Percentiles rank a stretch among this genome's conserved stretches.
Conservation (phyloP, 2,797 vertebrate species). For the Sorex maritimensis region DNA sequence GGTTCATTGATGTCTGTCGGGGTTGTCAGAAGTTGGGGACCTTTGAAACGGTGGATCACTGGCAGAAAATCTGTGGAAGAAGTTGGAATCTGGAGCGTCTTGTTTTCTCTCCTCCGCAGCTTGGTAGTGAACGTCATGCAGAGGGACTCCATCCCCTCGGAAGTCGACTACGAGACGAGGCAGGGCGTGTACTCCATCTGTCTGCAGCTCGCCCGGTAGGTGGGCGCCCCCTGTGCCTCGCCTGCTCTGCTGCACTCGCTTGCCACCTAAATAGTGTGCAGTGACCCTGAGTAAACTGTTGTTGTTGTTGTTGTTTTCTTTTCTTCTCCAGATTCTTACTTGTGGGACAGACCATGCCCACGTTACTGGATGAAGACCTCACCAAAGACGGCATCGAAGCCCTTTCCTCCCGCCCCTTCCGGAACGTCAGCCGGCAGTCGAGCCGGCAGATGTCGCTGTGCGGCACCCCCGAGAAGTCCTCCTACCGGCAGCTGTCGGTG, state of each 20-base stretch:
- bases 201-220: constrained; percentile 97
- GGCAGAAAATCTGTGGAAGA: neutral
- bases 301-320: neutral
- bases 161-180: constrained; percentile 99
- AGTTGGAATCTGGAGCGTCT: constrained; percentile 55
- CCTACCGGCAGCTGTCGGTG: constrained; percentile 97
- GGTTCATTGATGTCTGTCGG: constrained; percentile 12
- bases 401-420: constrained; percentile 97
- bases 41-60: constrained; percentile 14
- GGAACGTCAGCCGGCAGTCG: constrained; percentile 94
- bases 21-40: neutral
- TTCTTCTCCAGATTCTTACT: constrained; percentile 95
- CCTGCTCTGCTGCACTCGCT: neutral
- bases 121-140: constrained; percentile 99
- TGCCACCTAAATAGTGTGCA: constrained; percentile 35
- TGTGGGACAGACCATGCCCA: constrained; percentile 98
- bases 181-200: constrained; percentile 99
- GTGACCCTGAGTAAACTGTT: neutral
- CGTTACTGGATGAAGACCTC: constrained; percentile 95
- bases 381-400: constrained; percentile 96
- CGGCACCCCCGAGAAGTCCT: constrained; percentile 98
- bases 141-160: constrained; percentile 98
- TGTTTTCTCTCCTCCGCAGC: constrained; percentile 89
- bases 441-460: constrained; percentile 97
- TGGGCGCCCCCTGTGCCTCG: neutral